Conservation (phyloP, 2,888 invertebrate species). For the Cerastis rubricosa region DNA sequence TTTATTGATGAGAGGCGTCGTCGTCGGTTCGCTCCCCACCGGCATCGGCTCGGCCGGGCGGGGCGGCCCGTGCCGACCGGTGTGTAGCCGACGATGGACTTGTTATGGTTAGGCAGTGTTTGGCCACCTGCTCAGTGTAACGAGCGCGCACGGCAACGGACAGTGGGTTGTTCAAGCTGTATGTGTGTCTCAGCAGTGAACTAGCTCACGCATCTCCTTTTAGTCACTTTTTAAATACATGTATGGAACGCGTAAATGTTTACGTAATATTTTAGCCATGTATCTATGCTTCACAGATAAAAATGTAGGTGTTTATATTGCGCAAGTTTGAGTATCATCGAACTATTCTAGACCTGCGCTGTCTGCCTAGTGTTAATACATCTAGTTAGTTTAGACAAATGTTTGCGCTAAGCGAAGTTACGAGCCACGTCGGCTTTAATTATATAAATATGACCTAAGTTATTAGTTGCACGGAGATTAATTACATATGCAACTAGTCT, state of each 20-base stretch:
- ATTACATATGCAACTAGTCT: conserved; percentile 13
- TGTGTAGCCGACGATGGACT: conserved; percentile 5
- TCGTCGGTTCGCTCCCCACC: not conserved
- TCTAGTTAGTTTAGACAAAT: conserved; percentile 15
- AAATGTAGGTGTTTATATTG: not conserved
- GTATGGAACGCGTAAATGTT: not conserved
- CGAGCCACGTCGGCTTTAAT: conserved; percentile 22
- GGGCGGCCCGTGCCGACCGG: not conserved
- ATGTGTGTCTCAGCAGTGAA: not conserved
- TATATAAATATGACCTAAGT: conserved; percentile 22
- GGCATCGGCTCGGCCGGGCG: no score
- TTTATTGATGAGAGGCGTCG: not conserved
- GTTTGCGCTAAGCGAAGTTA: conserved; percentile 13
- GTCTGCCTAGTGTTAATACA: conserved; percentile 2
- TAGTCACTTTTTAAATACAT: not conserved
- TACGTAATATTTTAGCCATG: not conserved
- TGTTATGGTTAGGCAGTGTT: conserved; percentile 43
- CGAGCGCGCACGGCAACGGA: not conserved
- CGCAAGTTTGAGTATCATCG: conserved; percentile 9
- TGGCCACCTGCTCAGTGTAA: conserved; percentile 42
- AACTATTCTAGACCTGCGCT: conserved; percentile 14
- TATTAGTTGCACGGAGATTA: conserved; percentile 26
- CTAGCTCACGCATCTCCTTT: not conserved
- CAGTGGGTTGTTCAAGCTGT: not conserved
- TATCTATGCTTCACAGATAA: not conserved